A percentile compares a stretch with the other conserved stretches of the same genome.
phyloP scores from a whole-genome alignment of 37 sponge, comb jelly and placozoan genomes.

The Mnemiopsis leidyi region DNA sequence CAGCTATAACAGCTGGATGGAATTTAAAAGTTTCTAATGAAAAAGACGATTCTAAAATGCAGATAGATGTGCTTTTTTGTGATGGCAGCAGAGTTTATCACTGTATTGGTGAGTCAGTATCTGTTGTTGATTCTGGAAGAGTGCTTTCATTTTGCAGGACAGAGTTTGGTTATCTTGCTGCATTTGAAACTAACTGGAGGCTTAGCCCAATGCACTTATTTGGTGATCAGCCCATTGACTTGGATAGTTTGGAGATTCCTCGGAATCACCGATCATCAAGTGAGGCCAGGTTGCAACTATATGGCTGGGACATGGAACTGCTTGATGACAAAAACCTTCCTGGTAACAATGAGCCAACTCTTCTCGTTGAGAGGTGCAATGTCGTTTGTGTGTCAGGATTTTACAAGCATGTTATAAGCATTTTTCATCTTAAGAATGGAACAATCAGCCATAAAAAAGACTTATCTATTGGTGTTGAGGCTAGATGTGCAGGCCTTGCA shows the following conservation, averaged over 20 bases:
- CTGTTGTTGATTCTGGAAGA: conserved; percentile 35
- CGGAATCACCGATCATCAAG: not conserved
- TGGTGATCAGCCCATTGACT: conserved; percentile 15
- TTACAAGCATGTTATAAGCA: conserved; percentile 55
- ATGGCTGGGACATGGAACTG: not conserved
- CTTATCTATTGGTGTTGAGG: conserved; percentile 7
- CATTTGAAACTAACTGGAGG: conserved; percentile 37
- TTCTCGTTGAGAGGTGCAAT: not conserved
- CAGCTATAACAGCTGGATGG: conserved; percentile 25
- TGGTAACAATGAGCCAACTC: conserved; percentile 8
- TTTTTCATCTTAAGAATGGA: not conserved
- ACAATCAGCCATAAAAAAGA: conserved; percentile 20
- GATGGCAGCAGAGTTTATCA: conserved; percentile 34
- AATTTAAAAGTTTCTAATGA: not conserved
- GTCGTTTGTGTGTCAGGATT: conserved; percentile 54
- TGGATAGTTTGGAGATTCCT: conserved; percentile 14
- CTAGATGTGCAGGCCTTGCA: not conserved
- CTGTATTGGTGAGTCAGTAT: not conserved
- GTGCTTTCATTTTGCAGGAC: conserved; percentile 4
- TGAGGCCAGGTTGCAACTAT: conserved; percentile 15
- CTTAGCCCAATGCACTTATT: conserved; percentile 23
- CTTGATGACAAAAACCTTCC: conserved; percentile 7
- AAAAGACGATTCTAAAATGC: not conserved
- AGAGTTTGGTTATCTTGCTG: not conserved
- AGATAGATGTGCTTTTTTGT: not conserved